Evolutionary conservation across 2,797 vertebrate genomes (phyloP), one percentile per base, ranked within the genome.

Genomic region (Oryzias sinensis): DNA sequence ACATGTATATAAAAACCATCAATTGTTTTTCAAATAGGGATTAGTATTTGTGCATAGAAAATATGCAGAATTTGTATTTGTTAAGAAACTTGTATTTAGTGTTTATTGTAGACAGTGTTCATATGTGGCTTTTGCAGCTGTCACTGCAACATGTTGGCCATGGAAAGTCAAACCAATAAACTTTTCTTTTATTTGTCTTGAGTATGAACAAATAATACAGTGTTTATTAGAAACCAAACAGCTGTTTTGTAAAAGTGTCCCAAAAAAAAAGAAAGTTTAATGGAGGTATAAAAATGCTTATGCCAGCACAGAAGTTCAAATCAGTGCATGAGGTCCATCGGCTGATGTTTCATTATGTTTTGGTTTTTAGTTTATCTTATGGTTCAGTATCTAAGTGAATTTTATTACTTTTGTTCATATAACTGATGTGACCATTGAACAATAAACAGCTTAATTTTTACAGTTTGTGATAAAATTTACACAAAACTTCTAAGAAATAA

Each of bases 61-160:
- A 8, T 50, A 24, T 4, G 20, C 14, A 59, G 49, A 18, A 42
- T 61, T 33, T 41, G 59, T 44, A 17, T 15, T 52, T 11, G 7
- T n/a, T 42, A 46, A 18, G 59, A 51, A 17, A 63, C 50, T 57
- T 37, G 60, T 56, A 53, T 72, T 58, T 74, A 60, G 67, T 56
- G 22, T 53, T 60, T 77, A 73, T 79, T 71, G 45, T 70, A 55
- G 18, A 44, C 57, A 68, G 33, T 44, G 44, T 68, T 62, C 63
- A 65, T 70, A 60, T 69, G 61, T 72, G 70, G 55, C 41, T 82
- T 83, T 82, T 77, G 72, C 70, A 68, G 54, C 56, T 45, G 60
- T n/a, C 13, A 60, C 43, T 46, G n/a, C 49, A 45, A 43, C 58
- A 43, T 62, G 15, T 17, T 53, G 47, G 70, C 67, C 29, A 22